phyloP scores from a whole-genome alignment of 2,888 invertebrate species.

The Phaedon cochleariae region DNA sequence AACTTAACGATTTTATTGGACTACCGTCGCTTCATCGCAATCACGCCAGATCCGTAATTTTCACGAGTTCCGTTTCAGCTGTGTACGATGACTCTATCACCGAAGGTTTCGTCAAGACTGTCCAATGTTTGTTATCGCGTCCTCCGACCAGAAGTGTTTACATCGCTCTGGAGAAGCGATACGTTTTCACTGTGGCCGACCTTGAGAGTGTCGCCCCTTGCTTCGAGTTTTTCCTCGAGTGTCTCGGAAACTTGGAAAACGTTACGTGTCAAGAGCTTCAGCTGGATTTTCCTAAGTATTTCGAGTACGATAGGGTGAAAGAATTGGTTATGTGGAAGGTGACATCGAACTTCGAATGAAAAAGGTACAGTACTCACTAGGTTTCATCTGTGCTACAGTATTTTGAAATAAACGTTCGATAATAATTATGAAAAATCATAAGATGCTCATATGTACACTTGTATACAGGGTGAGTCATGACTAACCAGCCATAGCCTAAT shows the following conservation, averaged over 20 bases:
- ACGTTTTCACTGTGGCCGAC: constrained; percentile 83
- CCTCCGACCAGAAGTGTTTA: constrained; percentile 70
- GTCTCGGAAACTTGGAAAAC: constrained; percentile 66
- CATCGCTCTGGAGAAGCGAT: constrained; percentile 85
- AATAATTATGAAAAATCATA: too few species aligned
- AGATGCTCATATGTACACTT: too few species aligned
- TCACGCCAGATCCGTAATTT: too few species aligned
- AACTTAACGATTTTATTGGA: too few species aligned
- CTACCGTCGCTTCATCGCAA: too few species aligned
- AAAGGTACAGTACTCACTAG: background rate
- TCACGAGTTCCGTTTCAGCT: constrained; percentile 76
- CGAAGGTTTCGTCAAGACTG: constrained; percentile 77
- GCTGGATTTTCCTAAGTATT: constrained; percentile 81
- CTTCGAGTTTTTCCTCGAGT: constrained; percentile 81
- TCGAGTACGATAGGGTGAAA: constrained; percentile 81
- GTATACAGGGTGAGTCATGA: too few species aligned
- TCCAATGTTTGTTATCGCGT: constrained; percentile 72
- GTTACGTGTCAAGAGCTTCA: constrained; percentile 72
- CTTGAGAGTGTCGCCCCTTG: constrained; percentile 86
- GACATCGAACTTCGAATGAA: constrained; percentile 43
- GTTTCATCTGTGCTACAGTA: too few species aligned
- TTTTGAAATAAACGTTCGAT: too few species aligned
- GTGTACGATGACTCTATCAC: constrained; percentile 86
- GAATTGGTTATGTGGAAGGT: constrained; percentile 81
- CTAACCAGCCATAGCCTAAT: too few species aligned